Evolutionary conservation across 2,113 vertebrate species (phyloP), one percentile per base, ranked within the genome.

Genomic region (Heterochromis multidens): DNA sequence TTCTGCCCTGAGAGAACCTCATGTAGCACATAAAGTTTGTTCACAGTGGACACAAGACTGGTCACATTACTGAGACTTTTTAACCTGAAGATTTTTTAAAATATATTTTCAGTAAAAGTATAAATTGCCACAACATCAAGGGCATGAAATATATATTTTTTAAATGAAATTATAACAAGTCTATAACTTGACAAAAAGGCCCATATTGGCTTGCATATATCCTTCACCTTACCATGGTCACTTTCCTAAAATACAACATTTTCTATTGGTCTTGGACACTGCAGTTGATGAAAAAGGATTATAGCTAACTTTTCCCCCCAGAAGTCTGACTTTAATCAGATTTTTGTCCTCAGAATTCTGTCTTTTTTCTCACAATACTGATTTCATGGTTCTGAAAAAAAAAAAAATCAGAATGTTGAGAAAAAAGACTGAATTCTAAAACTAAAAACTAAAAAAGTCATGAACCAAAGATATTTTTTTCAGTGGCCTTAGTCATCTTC

Each of bases 21-120:
- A 5, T 84, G 58, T 85, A 76, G 72, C 59, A 54, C 61, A 60
- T 31, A 77, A 79, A 65, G n/a, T 67, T 54, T 59, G 81, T 72
- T 77, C 79, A 37, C 46, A 29, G 43, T 7, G 49, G 67, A 72
- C 25, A 21, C 49, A 49, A 72, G 3, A 5, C 9, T 72, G 43
- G 25, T 49, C 5, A 0, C 27, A 72, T 29, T 49, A 49, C 11
- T 19, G 14, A 3, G 5, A 19, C n/a, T 49, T 70, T 70, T 49
- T 70, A 19, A 29, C 16, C 25, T 29, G 25, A 72, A 70, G 14
- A 43, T 43, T 43, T 49, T 49, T 29, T 29, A 49, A 21, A 19
- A 49, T 72, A 12, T 46, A 40, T 67, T 16, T 65, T 46, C 4
- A 70, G 19, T 27, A 27, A 46, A 70, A 46, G 23, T 70, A 46